Conservation (phyloP, 2,888 invertebrate species). For the Tipula lateralis region DNA sequence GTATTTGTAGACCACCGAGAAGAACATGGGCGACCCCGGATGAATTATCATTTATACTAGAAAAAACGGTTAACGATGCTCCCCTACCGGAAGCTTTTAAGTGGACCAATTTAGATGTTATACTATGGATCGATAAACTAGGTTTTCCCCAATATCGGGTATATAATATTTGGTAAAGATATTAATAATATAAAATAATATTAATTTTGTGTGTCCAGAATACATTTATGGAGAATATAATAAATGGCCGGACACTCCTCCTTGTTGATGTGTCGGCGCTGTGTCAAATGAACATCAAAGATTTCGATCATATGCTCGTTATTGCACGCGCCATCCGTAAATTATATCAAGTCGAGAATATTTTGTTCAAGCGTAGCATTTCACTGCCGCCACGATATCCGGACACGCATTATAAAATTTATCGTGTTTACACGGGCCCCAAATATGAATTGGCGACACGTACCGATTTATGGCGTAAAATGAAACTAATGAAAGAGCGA, state of each 20-base stretch:
- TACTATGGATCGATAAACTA: constrained; percentile 50
- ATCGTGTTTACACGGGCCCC: constrained; percentile 52
- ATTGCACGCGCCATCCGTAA: constrained; percentile 46
- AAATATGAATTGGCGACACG: constrained; percentile 51
- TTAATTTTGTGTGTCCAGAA: constrained; percentile 39
- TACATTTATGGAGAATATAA: constrained; percentile 49
- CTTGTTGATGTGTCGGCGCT: constrained; percentile 51
- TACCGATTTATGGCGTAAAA: constrained; percentile 52
- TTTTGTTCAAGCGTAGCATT: constrained; percentile 48
- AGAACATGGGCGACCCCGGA: constrained; percentile 46
- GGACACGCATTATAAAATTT: constrained; percentile 52
- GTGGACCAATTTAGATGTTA: constrained; percentile 52
- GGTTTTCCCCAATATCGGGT: constrained; percentile 54
- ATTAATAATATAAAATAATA: not conserved
- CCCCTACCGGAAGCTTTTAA: constrained; percentile 48
- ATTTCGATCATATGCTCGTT: constrained; percentile 50
- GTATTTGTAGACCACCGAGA: constrained; percentile 31
- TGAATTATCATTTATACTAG: constrained; percentile 47
- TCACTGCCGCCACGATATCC: constrained; percentile 51
- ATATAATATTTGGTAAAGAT: not conserved
- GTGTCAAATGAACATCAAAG: constrained; percentile 50
- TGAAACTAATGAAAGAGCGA: constrained; percentile 52
- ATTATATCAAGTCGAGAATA: constrained; percentile 49
- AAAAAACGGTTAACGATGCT: constrained; percentile 47
- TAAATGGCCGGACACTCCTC: constrained; percentile 50